Percentiles rank a stretch among this genome's conserved stretches.
Conservation (phyloP, 2,888 invertebrate genomes). For the Gerris lacustris region DNA sequence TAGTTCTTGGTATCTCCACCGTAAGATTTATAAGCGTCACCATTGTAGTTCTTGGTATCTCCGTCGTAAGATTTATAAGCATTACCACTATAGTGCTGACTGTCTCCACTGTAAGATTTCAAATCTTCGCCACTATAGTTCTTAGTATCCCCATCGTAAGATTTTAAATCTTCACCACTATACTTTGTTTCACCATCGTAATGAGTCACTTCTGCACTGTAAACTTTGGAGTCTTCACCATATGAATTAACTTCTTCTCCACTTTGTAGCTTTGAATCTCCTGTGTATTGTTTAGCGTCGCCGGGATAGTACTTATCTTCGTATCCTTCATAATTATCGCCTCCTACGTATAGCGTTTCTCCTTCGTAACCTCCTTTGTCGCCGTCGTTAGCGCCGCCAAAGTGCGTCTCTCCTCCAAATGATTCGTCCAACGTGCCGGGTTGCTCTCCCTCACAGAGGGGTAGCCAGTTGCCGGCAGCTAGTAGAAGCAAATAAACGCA, state of each 20-base stretch:
- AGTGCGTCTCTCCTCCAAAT: conserved; percentile 36
- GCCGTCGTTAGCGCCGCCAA: conserved; percentile 31
- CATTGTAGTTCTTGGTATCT: not conserved
- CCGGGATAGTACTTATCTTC: not conserved
- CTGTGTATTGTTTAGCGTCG: not conserved
- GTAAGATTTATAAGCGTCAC: not conserved
- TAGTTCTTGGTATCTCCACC: not conserved
- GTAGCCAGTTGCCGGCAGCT: not conserved
- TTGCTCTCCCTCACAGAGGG: not conserved
- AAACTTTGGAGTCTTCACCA: not conserved
- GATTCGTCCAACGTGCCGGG: not conserved
- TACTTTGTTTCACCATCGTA: not conserved
- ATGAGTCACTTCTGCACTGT: not conserved
- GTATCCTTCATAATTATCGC: not conserved
- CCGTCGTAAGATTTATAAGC: no score
- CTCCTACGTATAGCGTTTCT: not conserved
- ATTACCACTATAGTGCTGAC: not conserved
- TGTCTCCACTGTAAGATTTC: not conserved
- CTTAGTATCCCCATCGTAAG: not conserved
- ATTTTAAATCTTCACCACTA: not conserved
- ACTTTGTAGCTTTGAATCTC: not conserved
- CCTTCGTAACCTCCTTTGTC: conserved; percentile 43
- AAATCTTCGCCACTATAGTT: not conserved
- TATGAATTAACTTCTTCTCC: not conserved
- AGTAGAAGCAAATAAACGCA: not conserved